Percentiles rank a stretch among this genome's conserved stretches.
These are phyloP conservation scores for Drosophila niveifrons DNA, from an alignment of 2,888 invertebrate species.

Conservation along the genomic window DNA sequence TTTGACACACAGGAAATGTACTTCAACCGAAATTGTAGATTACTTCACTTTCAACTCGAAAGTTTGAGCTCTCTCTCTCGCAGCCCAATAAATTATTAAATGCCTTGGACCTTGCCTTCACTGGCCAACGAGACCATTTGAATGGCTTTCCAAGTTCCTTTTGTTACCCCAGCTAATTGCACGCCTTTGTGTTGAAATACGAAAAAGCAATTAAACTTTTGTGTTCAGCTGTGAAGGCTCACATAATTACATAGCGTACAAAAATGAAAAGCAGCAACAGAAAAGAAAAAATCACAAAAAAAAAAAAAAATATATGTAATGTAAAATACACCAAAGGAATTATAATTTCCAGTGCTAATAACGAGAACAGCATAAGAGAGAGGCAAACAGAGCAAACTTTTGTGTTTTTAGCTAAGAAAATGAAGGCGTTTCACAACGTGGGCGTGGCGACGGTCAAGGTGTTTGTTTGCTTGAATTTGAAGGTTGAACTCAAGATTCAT, in stretches of 20 bases:
- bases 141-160: conserved; percentile 31
- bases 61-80: conserved; percentile 18
- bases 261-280: conserved; percentile 27
- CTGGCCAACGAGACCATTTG: conserved; percentile 21
- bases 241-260: conserved; percentile 60
- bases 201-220: conserved; percentile 76
- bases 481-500: neutral
- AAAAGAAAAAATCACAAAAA: conserved; percentile 23
- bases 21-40: conserved; percentile 32
- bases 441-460: conserved; percentile 31
- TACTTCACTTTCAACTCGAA: conserved; percentile 18
- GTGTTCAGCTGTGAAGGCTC: conserved; percentile 64
- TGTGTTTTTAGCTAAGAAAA: conserved; percentile 18
- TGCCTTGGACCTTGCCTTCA: conserved; percentile 4
- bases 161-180: conserved; percentile 65
- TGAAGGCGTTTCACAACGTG: conserved; percentile 16
- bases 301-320: conserved; percentile 3
- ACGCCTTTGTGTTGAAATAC: conserved; percentile 65
- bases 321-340: conserved; percentile 37
- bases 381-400: conserved; percentile 36
- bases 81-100: conserved; percentile 52
- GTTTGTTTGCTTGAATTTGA: neutral
- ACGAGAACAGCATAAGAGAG: conserved; percentile 29
- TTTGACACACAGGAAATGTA: conserved; percentile 44
- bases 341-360: conserved; percentile 46